Base-by-base conservation (phyloP, 2,797 vertebrate genomes). In the Acipenser transmontanus region DNA sequence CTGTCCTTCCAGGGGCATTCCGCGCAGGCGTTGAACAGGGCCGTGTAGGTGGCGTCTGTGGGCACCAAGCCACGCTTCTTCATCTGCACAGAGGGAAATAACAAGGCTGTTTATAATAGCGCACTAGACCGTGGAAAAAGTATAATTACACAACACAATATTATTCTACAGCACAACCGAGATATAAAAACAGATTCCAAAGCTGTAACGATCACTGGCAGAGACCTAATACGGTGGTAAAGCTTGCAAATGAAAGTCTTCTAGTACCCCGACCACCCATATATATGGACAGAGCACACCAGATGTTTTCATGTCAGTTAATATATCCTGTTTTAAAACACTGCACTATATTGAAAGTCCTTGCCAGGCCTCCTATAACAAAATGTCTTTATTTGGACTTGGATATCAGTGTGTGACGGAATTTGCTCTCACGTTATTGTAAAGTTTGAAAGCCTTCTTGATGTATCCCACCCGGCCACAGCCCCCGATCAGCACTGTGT, bases 1-100 rank as follows among this genome's bases (percentile, higher is more conserved):
- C 87, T 86, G 14, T 89, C 84, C 60, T 93, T 95, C 78, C 86
- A 93, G 0, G 90, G 92, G 0, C 94, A 90, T 77, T 96, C 88
- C 0, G 96, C 93, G 2, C 97, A 99, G 70, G 94, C 94, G 0
- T 99, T 99, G 82, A 99, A 98, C 71, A 99, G 84, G 0, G 95
- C 94, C 0, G 97, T 99, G 74, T 96, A 99, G 0, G 96, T 97
- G 10, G 95, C 91, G 0, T 91, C 92, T 0, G 84, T 82, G 0
- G 94, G 88, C 1, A 72, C 68, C 1, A 98, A 79, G 49, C 81
- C 91, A 71, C 93, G 84, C 70, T 99, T 99, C 71, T 99, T 99
- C 95, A 99, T 94, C 97, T 99, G 61, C 59, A 34, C 14, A 49
- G 50, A 9, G 70, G 17, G 69, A 66, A 67, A 6, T 48, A 17